Evolutionary conservation across 2,113 vertebrate genomes (phyloP).

Genomic region (Ceyx margarethae): DNA sequence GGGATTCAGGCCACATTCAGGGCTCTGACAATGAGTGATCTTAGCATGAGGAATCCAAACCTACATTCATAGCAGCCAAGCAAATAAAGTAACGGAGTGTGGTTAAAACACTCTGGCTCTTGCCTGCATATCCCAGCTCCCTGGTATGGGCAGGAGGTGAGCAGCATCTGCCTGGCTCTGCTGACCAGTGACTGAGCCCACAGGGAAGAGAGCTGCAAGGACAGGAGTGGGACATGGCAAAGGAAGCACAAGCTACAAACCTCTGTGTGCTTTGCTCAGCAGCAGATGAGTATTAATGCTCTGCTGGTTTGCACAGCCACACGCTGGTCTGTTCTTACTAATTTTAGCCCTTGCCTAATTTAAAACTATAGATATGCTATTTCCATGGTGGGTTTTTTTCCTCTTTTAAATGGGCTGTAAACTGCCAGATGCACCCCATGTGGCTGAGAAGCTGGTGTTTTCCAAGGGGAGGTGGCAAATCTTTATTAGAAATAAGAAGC

Average conservation of each 20-base stretch:
- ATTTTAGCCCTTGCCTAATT: conserved; percentile 33
- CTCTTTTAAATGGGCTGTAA: neutral
- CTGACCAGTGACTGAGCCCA: neutral
- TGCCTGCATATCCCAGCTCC: neutral
- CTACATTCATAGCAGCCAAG: neutral
- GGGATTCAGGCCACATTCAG: neutral
- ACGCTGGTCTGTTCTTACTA: conserved; percentile 6
- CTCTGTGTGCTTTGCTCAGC: neutral
- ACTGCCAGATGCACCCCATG: neutral
- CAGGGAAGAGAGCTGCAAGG: neutral
- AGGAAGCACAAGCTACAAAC: neutral
- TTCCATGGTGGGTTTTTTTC: neutral
- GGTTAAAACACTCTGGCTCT: neutral
- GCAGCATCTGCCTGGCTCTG: neutral
- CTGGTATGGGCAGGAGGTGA: neutral
- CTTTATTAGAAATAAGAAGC: neutral
- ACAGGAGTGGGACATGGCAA: neutral
- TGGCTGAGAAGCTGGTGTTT: neutral
- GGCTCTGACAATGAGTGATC: neutral
- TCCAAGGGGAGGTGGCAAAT: neutral
- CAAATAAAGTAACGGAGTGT: neutral
- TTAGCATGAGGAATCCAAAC: neutral
- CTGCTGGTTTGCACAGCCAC: neutral
- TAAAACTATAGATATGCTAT: conserved; percentile 22
- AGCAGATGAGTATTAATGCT: conserved; percentile 11